Evolutionary conservation across 1,140 invertebrate genomes (phyloP).

Genomic region (Drosophila lacertosa): DNA sequence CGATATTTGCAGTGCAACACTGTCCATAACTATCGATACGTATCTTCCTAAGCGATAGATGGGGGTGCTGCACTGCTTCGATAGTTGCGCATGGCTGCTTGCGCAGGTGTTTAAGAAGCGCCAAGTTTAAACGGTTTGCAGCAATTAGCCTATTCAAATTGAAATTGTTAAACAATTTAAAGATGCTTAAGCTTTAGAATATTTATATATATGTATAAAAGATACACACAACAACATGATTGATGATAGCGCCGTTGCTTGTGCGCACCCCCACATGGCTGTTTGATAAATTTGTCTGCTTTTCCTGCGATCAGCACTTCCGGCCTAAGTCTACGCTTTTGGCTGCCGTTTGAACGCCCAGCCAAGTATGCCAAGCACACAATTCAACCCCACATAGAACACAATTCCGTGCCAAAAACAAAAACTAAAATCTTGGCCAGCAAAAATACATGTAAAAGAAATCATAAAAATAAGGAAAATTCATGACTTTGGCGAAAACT

Average conservation of each 20-base stretch:
- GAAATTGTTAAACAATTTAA: conserved; percentile 23
- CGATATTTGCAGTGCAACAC: conserved; percentile 48
- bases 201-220: conserved; percentile 6
- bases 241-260: conserved; percentile 44
- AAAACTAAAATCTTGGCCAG: conserved; percentile 65
- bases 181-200: conserved; percentile 11
- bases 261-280: conserved; percentile 44
- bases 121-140: conserved; percentile 42
- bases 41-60: conserved; percentile 5
- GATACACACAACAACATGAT: conserved; percentile 42
- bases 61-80: conserved; percentile 13
- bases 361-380: conserved; percentile 32
- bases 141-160: conserved; percentile 1
- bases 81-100: conserved; percentile 26
- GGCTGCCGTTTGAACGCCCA: conserved; percentile 7
- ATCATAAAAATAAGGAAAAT: conserved; percentile 80
- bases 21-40: conserved; percentile 42
- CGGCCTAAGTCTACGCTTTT: conserved; percentile 54
- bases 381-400: conserved; percentile 52
- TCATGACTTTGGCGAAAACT: conserved; percentile 73
- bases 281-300: conserved; percentile 79
- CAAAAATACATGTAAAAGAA: conserved; percentile 64
- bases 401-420: conserved; percentile 58
- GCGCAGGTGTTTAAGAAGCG: conserved; percentile 32
- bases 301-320: conserved; percentile 81